Evolutionary conservation across 2,888 invertebrate species (phyloP), one percentile per base, ranked within the genome.

Genomic region (Chrysotoxum bicinctum): DNA sequence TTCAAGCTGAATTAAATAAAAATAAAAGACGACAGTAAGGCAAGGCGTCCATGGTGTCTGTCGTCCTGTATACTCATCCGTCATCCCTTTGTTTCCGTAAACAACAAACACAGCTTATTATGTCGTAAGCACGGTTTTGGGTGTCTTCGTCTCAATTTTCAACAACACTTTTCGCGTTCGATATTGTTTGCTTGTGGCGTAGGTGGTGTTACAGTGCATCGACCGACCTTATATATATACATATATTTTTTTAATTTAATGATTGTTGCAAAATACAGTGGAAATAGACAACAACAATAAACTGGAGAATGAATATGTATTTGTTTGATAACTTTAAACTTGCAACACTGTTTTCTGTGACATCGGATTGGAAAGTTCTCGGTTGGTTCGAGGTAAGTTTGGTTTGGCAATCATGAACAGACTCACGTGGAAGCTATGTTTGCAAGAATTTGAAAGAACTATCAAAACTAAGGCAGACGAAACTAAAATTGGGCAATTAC

Each of bases 31-130:
- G 30, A n/a, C 6, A 14, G 7, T n/a, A 14, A 16, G 37, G 5
- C 37, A 14, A 14, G 37, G 5, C 9, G 43, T 60, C 37, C 8
- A 1, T 23, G 48, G 2, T 23, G 48, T 62, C 43, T 45, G 40
- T 32, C 23, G 56, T 75, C 37, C 23, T 37, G 21, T 12, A 43
- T 23, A 16, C n/a, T 21, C 35, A 48, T 66, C 64, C 19, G 19
- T 66, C 50, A 50, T 66, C 26, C 23, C 32, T 75, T 64, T 66
- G 81, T 81, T 72, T 77, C 76, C 81, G 76, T 70, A 66, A 81
- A 72, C 64, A 80, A 26, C 54, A 80, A 62, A 72, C 60, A 14
- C n/a, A 21, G 21, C n/a, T n/a, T 16, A n/a, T 16, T 50, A 48
- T 23, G 48, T 14, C 10, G 21, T 12, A 4, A 30, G n/a, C 4